A percentile compares a stretch with the other conserved stretches of the same genome.
These are phyloP conservation scores for Liparis tanakae DNA, from an alignment of 2,797 vertebrate genomes.

Conservation along the genomic window DNA sequence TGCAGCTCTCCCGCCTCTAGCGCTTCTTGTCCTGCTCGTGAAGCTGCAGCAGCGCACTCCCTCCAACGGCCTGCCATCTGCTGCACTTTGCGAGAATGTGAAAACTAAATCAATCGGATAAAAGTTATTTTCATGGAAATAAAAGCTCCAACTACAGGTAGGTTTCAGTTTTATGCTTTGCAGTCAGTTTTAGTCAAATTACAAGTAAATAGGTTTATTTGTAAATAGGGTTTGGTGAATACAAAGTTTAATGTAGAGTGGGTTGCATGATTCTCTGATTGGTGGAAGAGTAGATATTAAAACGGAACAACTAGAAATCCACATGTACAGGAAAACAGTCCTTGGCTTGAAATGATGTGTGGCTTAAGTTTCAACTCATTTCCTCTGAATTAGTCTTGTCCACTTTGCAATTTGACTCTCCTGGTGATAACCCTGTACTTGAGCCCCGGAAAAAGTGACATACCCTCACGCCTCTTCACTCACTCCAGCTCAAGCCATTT, in stretches of 20 bases:
- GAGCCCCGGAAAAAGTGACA: conserved; percentile 61
- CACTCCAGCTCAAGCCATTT: conserved; percentile 56
- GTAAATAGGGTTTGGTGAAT: neutral
- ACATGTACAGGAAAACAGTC: conserved; percentile 1
- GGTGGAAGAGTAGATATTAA: neutral
- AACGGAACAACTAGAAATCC: neutral
- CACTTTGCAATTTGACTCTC: conserved; percentile 57
- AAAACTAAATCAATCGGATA: conserved; percentile 32
- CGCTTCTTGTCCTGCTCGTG: conserved; percentile 55
- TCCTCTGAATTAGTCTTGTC: conserved; percentile 39
- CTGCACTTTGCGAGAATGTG: conserved; percentile 25
- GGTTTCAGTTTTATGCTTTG: conserved; percentile 19
- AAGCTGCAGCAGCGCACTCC: conserved; percentile 50
- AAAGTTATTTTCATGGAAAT: conserved; percentile 80
- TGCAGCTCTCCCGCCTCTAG: conserved; percentile 56
- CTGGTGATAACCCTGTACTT: conserved; percentile 41
- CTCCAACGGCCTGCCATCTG: conserved; percentile 19
- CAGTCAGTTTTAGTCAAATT: neutral
- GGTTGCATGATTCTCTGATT: neutral
- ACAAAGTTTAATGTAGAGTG: neutral
- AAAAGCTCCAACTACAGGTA: conserved; percentile 65
- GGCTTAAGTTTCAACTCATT: conserved; percentile 55
- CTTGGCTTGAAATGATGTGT: neutral
- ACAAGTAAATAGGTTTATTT: conserved; percentile 1
- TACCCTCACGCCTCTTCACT: conserved; percentile 48